Evolutionary conservation across 2,888 invertebrate species (phyloP).

Genomic region (Acholoe squamosa): DNA sequence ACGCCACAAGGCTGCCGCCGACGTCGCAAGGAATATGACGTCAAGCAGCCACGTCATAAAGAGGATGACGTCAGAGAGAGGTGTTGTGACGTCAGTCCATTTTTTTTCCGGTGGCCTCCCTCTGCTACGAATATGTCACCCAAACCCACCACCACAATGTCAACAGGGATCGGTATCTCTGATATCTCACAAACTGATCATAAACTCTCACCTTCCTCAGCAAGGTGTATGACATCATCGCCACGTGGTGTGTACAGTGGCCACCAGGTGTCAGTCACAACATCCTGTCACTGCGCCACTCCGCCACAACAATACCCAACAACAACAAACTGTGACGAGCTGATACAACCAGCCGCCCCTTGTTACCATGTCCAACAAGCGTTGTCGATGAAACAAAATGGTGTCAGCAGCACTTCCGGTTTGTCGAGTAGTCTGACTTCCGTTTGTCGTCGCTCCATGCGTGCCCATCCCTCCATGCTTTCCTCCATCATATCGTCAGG

Average conservation of each 20-base stretch:
- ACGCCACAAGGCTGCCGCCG: constrained; percentile 14
- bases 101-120: not conserved
- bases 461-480: constrained; percentile 1
- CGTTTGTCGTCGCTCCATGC: not conserved
- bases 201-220: not conserved
- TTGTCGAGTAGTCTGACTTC: not conserved
- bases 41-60: not conserved
- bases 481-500: constrained; percentile 25
- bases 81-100: not conserved
- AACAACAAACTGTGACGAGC: not conserved
- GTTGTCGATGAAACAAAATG: constrained; percentile 18
- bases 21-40: not conserved
- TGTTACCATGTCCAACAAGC: not conserved
- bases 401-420: not conserved
- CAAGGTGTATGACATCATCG: not conserved
- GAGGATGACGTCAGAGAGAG: not conserved
- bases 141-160: not conserved
- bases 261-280: not conserved
- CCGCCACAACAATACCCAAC: not conserved
- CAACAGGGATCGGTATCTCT: not conserved
- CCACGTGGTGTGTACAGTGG: not conserved
- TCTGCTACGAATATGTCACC: not conserved
- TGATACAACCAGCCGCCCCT: not conserved
- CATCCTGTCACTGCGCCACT: not conserved
- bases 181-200: not conserved